Percentiles rank a stretch among this genome's conserved stretches.
Conservation (phyloP, 2,797 vertebrate genomes). For the Craterocephalus amniculus region DNA sequence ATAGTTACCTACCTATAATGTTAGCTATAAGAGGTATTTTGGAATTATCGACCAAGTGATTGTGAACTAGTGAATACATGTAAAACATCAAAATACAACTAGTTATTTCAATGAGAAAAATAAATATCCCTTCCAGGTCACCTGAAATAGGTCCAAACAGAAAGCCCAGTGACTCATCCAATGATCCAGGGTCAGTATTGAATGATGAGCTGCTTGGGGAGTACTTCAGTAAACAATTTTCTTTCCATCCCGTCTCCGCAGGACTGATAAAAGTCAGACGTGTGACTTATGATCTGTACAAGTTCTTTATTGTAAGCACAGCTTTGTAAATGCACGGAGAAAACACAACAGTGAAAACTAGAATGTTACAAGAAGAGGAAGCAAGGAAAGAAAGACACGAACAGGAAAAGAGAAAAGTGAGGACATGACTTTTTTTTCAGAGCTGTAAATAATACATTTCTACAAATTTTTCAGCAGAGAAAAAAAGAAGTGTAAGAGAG, state of each 20-base stretch:
- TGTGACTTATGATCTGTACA: slow-evolving; percentile 88
- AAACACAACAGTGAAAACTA: slow-evolving; percentile 91
- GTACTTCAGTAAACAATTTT: background rate
- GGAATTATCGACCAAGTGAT: too few relatives aligned
- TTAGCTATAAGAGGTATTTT: too few relatives aligned
- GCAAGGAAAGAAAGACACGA: slow-evolving; percentile 75
- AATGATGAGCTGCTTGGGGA: background rate
- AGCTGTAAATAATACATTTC: slow-evolving; percentile 93
- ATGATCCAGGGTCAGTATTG: background rate
- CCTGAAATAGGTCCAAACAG: too few relatives aligned
- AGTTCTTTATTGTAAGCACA: slow-evolving; percentile 96
- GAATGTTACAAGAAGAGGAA: slow-evolving; percentile 81
- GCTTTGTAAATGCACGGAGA: slow-evolving; percentile 96
- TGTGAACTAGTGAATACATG: too few relatives aligned
- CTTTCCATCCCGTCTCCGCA: background rate
- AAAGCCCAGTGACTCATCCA: background rate
- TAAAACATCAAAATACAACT: too few relatives aligned
- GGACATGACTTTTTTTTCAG: slow-evolving; percentile 73
- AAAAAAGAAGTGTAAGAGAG: slow-evolving; percentile 58
- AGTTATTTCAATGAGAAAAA: too few relatives aligned
- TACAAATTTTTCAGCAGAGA: slow-evolving; percentile 85
- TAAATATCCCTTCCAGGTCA: too few relatives aligned
- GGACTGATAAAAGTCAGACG: slow-evolving; percentile 24
- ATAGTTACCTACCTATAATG: too few relatives aligned
- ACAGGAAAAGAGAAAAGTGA: slow-evolving; percentile 74